Conservation (phyloP, 2,888 invertebrate genomes). For the Glyphotaelius pellucidus region DNA sequence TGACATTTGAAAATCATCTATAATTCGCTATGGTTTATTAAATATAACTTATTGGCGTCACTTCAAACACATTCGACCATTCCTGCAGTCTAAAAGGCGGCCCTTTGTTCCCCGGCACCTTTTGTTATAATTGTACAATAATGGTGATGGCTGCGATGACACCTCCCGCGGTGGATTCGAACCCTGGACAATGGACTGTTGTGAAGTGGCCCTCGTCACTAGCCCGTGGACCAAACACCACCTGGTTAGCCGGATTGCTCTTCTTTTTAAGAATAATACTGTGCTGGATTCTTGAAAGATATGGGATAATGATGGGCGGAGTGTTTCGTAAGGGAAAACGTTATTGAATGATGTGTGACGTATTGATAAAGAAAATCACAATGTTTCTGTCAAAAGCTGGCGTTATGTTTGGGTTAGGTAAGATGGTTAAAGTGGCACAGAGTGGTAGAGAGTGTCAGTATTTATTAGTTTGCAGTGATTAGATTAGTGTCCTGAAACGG, state of each 20-base stretch:
- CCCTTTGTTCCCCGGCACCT: slow-evolving; percentile 62
- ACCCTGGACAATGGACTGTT: slow-evolving; percentile 62
- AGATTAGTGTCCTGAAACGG: no score
- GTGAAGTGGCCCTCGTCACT: slow-evolving; percentile 61
- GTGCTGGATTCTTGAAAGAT: neutral
- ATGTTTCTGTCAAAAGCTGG: neutral
- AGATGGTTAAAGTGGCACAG: neutral
- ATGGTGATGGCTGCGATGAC: slow-evolving; percentile 60
- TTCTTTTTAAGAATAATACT: slow-evolving; percentile 7
- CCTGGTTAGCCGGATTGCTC: slow-evolving; percentile 27
- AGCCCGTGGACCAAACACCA: slow-evolving; percentile 33
- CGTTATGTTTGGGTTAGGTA: neutral
- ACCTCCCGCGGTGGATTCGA: slow-evolving; percentile 62
- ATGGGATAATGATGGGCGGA: slow-evolving; percentile 1
- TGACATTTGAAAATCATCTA: no score
- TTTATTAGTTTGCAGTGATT: no score
- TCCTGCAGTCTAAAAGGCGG: neutral
- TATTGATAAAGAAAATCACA: neutral
- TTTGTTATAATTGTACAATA: slow-evolving; percentile 55
- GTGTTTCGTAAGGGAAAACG: neutral
- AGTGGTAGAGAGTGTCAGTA: neutral
- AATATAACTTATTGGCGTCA: neutral
- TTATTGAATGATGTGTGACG: neutral
- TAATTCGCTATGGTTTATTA: neutral
- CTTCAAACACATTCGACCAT: neutral